Conservation (phyloP, 1,140 invertebrate species). For the Drosophila parvula region DNA sequence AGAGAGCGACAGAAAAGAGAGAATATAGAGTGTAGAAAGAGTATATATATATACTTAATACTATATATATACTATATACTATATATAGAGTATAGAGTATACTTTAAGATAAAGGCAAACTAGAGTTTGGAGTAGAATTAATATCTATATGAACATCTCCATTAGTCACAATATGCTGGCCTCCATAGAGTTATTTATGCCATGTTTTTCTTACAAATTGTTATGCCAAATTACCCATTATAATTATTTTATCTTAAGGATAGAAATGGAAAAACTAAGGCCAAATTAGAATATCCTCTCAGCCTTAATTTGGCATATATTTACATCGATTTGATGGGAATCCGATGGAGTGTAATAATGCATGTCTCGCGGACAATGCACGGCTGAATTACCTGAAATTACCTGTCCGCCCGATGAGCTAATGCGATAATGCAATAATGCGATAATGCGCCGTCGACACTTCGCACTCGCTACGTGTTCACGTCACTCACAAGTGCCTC, state of each 20-base stretch:
- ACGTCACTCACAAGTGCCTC: slow-evolving; percentile 19
- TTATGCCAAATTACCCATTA: neutral
- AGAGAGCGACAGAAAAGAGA: neutral
- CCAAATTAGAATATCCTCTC: neutral
- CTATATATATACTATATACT: too few relatives aligned
- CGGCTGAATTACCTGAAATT: slow-evolving; percentile 23
- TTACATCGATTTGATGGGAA: neutral
- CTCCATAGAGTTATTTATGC: too few relatives aligned
- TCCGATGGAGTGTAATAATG: neutral
- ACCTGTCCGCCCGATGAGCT: slow-evolving; percentile 22
- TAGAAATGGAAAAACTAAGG: neutral
- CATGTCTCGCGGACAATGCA: slow-evolving; percentile 2
- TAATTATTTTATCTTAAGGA: neutral
- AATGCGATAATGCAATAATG: slow-evolving; percentile 32
- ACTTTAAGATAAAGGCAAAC: too few relatives aligned
- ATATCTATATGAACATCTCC: neutral
- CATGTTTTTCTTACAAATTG: too few relatives aligned
- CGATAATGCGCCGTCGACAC: slow-evolving; percentile 1
- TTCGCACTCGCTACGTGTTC: slow-evolving; percentile 2
- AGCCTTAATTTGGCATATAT: too few relatives aligned
- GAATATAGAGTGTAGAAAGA: too few relatives aligned
- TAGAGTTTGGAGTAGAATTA: neutral
- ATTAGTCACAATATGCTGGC: neutral
- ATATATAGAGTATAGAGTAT: too few relatives aligned
- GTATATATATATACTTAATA: too few relatives aligned